Percentiles rank a stretch among this genome's conserved stretches.
phyloP scores from a whole-genome alignment of 1,140 invertebrate species.

The Cotesia vestalis region DNA sequence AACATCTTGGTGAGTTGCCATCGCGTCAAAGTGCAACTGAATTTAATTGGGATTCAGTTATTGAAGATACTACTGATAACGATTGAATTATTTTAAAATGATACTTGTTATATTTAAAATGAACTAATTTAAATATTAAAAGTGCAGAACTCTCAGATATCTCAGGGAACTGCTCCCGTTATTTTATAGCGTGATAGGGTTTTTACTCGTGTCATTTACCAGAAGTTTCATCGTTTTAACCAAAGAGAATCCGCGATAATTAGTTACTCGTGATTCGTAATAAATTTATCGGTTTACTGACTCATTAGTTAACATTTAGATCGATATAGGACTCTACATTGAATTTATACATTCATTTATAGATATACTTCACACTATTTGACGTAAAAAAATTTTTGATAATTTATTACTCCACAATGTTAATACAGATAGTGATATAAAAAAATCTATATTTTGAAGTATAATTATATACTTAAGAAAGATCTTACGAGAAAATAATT shows the following conservation, averaged over 20 bases:
- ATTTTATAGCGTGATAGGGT: slow-evolving; percentile 10
- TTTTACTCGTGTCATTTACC: slow-evolving; percentile 5
- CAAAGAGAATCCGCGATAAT: slow-evolving; percentile 3
- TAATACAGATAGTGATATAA: no score
- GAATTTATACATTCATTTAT: no score
- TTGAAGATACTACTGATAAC: slow-evolving; percentile 74
- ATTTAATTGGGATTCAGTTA: slow-evolving; percentile 87
- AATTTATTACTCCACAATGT: no score
- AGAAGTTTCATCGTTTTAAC: slow-evolving; percentile 21
- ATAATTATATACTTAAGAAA: no score
- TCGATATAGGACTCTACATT: no score
- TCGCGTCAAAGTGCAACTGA: slow-evolving; percentile 76
- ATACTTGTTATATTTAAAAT: not conserved
- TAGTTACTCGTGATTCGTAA: not conserved
- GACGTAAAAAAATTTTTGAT: no score
- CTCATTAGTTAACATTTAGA: not conserved
- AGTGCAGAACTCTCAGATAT: slow-evolving; percentile 25
- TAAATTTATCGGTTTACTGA: not conserved
- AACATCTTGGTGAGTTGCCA: slow-evolving; percentile 80
- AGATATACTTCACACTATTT: no score
- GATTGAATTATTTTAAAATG: slow-evolving; percentile 46
- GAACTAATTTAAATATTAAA: slow-evolving; percentile 27
- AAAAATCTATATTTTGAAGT: no score
- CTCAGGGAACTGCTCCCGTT: slow-evolving; percentile 11
- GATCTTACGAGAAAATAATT: no score